These are phyloP conservation scores for Apocrypta bakeri DNA, from an alignment of 1,140 invertebrate species.

Conservation along the genomic window DNA sequence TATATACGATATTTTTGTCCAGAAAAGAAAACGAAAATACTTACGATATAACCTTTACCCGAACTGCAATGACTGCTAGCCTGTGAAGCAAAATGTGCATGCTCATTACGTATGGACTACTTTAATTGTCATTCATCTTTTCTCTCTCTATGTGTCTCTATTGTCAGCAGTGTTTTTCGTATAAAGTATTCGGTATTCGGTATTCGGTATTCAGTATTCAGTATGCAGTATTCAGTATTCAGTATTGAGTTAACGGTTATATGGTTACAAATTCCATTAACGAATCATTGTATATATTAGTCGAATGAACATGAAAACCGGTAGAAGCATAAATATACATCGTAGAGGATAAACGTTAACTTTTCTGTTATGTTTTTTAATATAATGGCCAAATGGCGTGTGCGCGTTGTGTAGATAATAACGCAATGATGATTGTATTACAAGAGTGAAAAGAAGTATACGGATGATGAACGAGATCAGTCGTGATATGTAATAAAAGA, in stretches of 20 bases:
- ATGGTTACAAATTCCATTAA: too few species aligned
- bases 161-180: constrained; percentile 6
- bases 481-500: neutral
- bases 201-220: too few species aligned
- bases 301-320: too few species aligned
- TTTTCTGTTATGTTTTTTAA: constrained; percentile 45
- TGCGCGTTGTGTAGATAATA: neutral
- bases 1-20: constrained; percentile 37
- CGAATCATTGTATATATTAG: too few species aligned
- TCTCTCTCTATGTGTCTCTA: neutral
- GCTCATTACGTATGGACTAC: constrained; percentile 45
- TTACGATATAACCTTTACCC: constrained; percentile 92
- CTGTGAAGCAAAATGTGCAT: constrained; percentile 75
- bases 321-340: too few species aligned
- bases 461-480: too few species aligned
- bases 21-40: constrained; percentile 72
- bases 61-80: constrained; percentile 90
- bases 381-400: neutral
- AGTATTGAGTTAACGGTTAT: too few species aligned
- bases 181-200: too few species aligned
- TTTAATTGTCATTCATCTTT: neutral
- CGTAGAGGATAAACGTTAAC: constrained; percentile 51
- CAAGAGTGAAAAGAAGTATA: neutral
- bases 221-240: too few species aligned
- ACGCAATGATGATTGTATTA: constrained; percentile 29